phyloP scores from a whole-genome alignment of 2,113 vertebrate species.

The Hemiprocne comata region DNA sequence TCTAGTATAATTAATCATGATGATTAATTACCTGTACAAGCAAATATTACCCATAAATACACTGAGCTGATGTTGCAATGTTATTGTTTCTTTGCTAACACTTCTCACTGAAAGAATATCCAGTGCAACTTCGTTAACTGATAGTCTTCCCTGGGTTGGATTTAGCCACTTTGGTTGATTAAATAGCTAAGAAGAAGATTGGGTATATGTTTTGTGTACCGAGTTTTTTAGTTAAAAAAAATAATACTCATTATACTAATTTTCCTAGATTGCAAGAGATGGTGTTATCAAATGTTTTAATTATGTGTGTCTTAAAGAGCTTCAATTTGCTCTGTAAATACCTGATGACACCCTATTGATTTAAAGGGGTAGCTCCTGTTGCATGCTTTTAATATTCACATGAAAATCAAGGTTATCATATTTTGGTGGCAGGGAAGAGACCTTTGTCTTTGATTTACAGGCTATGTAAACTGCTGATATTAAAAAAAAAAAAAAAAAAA shows the following conservation, averaged over 20 bases:
- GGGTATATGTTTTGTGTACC: neutral
- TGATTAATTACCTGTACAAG: conserved; percentile 49
- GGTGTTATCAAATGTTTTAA: neutral
- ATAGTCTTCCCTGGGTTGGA: neutral
- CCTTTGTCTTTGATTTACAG: neutral
- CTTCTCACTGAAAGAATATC: neutral
- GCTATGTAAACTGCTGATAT: neutral
- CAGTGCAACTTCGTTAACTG: neutral
- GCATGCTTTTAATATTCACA: neutral
- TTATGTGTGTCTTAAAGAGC: neutral
- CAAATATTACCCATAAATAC: conserved; percentile 35
- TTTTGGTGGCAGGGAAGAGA: neutral
- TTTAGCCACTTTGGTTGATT: neutral
- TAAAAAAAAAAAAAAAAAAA: neutral
- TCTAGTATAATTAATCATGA: conserved; percentile 57
- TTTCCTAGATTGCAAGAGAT: neutral
- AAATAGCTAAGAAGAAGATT: neutral
- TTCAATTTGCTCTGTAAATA: neutral
- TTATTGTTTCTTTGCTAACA: neutral
- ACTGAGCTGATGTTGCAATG: neutral
- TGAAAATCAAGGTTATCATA: neutral
- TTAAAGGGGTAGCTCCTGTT: neutral
- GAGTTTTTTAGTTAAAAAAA: neutral
- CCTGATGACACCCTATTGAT: neutral
- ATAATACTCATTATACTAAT: neutral